A percentile compares a stretch with the other conserved stretches of the same genome.
phyloP scores from a whole-genome alignment of 2,113 vertebrate species.

The Nanger granti region DNA sequence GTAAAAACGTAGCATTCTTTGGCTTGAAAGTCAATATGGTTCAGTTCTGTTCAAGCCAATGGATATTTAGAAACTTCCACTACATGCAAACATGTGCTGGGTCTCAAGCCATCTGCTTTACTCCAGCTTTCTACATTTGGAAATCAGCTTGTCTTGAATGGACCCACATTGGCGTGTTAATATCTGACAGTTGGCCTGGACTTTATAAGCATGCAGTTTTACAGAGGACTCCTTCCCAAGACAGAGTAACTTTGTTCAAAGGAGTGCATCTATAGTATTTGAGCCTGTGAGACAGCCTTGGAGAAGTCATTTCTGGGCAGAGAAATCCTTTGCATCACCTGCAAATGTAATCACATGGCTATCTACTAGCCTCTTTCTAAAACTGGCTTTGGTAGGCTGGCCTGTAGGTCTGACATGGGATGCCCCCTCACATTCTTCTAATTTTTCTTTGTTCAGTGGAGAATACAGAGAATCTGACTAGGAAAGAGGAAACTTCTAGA shows the following conservation, averaged over 20 bases:
- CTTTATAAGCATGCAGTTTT: background rate
- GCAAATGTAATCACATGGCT: background rate
- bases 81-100: background rate
- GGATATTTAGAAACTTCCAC: background rate
- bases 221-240: background rate
- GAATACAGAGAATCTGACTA: conserved; percentile 9
- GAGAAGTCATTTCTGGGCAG: background rate
- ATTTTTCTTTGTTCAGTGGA: background rate
- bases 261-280: background rate
- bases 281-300: background rate
- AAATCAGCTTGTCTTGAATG: background rate
- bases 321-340: background rate
- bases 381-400: background rate
- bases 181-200: background rate
- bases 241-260: background rate
- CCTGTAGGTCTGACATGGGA: background rate
- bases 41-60: background rate
- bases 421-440: background rate
- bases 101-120: background rate
- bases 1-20: background rate
- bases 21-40: background rate
- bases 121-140: background rate
- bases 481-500: background rate
- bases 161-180: background rate
- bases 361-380: background rate